Evolutionary conservation across 2,888 invertebrate species (phyloP), one percentile per base, ranked within the genome.

Genomic region (Ormia ochracea): DNA sequence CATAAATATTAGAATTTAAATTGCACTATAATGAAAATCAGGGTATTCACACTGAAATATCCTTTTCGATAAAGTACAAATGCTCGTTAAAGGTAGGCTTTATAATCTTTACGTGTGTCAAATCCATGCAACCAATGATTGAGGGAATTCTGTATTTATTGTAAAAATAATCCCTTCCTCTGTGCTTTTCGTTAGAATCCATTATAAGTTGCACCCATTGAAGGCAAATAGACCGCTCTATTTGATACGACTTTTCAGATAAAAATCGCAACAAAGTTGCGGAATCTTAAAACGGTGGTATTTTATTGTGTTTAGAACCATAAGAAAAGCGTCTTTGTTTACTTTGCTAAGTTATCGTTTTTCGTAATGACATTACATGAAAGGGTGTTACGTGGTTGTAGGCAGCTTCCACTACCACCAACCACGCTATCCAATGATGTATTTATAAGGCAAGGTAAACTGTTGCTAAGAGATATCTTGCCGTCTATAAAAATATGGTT

Each of bases 401-500:
- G 38, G 9, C 1, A 14, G 7, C 14, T 14, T 1, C 43, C 6
- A 14, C 21, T 33, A 10, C 61, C 61, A 43, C 28, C 61, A 12
- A 61, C 12, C 0, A 45, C n/a, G 31, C 61, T 33, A 12, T 31
- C 61, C 1, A 45, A 10, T 1, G 45, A 3, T 10, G 45, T 43
- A 5, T 61, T 61, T 14, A 61, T 45, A 3, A 45, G 31, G n/a
- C 4, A 61, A 31, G 61, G 61, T 19, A 61, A 2, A 0, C 31
- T 33, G 12, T 21, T 17, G 2, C 45, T 31, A 4, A 61, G n/a
- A 38, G 38, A n/a, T n/a, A n/a, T n/a, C n/a, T n/a, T n/a, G n/a
- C n/a, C n/a, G n/a, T n/a, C n/a, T 38, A 38, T 56, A 6, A 38
- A 56, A 56, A n/a, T 21, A n/a, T 31, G 56, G 56, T n/a, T 38